Percentiles rank a stretch among this genome's conserved stretches.
phyloP scores from a whole-genome alignment of 2,888 invertebrate species.

The Micoletzkya japonica region DNA sequence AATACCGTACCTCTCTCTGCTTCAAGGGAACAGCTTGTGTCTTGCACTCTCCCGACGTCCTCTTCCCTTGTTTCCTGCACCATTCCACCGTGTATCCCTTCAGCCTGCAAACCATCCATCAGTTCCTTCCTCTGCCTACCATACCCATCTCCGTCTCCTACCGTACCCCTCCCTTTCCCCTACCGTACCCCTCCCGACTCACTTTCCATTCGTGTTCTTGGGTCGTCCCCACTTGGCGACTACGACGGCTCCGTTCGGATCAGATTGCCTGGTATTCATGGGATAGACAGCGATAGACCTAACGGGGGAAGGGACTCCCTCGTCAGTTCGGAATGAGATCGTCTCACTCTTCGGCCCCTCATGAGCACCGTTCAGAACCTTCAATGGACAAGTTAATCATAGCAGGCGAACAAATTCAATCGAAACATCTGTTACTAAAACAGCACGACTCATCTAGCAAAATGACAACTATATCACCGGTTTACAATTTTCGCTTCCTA shows the following conservation, averaged over 20 bases:
- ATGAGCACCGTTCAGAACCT: conserved; percentile 86
- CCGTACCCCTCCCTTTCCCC: neutral
- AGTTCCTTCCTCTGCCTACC: neutral
- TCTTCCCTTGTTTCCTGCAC: conserved; percentile 16
- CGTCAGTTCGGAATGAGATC: conserved; percentile 83
- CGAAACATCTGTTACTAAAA: too few relatives aligned
- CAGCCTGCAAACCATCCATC: neutral
- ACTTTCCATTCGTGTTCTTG: conserved; percentile 83
- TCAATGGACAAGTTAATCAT: conserved; percentile 41
- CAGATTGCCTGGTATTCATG: conserved; percentile 47
- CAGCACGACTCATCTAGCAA: neutral
- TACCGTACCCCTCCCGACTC: neutral
- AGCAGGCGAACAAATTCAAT: too few relatives aligned
- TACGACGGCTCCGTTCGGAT: conserved; percentile 68
- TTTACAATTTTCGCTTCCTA: neutral
- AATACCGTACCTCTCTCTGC: conserved; percentile 24
- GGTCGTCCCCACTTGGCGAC: conserved; percentile 88
- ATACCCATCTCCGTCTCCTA: neutral
- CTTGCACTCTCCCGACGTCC: conserved; percentile 13
- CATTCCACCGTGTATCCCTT: conserved; percentile 22
- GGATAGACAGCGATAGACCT: conserved; percentile 56
- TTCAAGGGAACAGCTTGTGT: conserved; percentile 15
- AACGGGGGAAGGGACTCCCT: conserved; percentile 71
- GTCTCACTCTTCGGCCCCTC: conserved; percentile 86
- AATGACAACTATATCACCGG: neutral